Base-by-base conservation (phyloP, 2,113 vertebrate species). In the Rousettus leschenaultii region DNA sequence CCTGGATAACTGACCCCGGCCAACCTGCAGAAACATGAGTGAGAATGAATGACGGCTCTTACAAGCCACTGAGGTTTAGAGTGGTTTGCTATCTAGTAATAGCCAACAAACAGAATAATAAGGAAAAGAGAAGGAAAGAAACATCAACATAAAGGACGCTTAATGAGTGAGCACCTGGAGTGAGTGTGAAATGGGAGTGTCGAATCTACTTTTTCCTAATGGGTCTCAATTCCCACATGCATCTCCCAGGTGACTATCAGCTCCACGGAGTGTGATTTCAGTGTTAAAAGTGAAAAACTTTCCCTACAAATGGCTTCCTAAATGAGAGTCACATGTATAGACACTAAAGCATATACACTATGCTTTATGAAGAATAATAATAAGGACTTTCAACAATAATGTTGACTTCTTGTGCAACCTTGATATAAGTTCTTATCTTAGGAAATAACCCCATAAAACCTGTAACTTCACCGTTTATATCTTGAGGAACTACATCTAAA, bases 401-500 rank as follows among this genome's bases (percentile, higher is more conserved):
- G 22, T 63, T 83, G 22, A 65, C 53, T 95, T 65, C 26, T 75
- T 78, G 30, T 89, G 53, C 14, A 68, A 84, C 70, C 63, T 85
- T 93, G n/a, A 87, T 63, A 75, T 79, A 61, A 93, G 35, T 18
- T 24, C 14, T 88, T 16, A 38, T 12, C 70, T 89, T 66, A 38
- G 43, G 74, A 85, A 89, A 91, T 45, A 75, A 74, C 30, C 22
- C 57, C 85, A 63, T 61, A 93, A 91, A 97, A 82, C 30, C 35
- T 88, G 6, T 7, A 59, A 15, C 9, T 28, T 61, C 21, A 48
- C 16, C 5, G 14, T 65, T 80, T 94, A 1, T 66, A 57, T 66
- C 61, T 68, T 79, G 59, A 91, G 75, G 70, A 86, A n/a, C 11
- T 14, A 22, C n/a, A 73, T 65, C 14, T 14, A 40, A 83, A 66